Evolutionary conservation across 1,140 invertebrate genomes (phyloP).

Genomic region (Amphibalanus amphitrite): DNA sequence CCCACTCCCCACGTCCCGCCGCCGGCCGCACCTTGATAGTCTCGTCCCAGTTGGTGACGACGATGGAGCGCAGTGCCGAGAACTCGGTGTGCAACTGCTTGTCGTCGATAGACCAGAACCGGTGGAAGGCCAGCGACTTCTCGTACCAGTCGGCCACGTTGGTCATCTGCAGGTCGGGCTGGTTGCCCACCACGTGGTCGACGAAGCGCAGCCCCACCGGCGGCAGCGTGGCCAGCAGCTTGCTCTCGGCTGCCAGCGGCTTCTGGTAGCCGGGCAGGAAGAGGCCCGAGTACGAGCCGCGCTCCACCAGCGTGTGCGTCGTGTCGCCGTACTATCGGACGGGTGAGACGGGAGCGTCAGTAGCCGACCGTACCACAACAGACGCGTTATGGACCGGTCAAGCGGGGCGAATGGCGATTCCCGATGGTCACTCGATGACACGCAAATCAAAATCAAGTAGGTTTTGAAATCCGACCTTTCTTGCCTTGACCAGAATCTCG

Average conservation of each 20-base stretch:
- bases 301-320: conserved; percentile 85
- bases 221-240: conserved; percentile 39
- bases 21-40: conserved; percentile 66
- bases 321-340: conserved; percentile 78
- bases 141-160: conserved; percentile 58
- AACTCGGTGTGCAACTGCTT: conserved; percentile 89
- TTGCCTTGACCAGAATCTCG: no score
- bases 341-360: no score
- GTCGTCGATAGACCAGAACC: conserved; percentile 99
- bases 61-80: conserved; percentile 86
- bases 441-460: no score
- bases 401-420: no score
- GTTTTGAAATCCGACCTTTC: no score
- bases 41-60: conserved; percentile 94
- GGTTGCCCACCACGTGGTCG: conserved; percentile 95
- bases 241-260: conserved; percentile 33
- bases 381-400: no score
- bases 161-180: conserved; percentile 83
- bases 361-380: no score
- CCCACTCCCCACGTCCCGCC: no score
- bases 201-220: conserved; percentile 59
- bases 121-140: conserved; percentile 78
- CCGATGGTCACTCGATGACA: no score
- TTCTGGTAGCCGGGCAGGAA: conserved; percentile 75
- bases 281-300: conserved; percentile 60